Evolutionary conservation across 1,140 invertebrate species (phyloP).

Genomic region (Pachypeltis micranthus): DNA sequence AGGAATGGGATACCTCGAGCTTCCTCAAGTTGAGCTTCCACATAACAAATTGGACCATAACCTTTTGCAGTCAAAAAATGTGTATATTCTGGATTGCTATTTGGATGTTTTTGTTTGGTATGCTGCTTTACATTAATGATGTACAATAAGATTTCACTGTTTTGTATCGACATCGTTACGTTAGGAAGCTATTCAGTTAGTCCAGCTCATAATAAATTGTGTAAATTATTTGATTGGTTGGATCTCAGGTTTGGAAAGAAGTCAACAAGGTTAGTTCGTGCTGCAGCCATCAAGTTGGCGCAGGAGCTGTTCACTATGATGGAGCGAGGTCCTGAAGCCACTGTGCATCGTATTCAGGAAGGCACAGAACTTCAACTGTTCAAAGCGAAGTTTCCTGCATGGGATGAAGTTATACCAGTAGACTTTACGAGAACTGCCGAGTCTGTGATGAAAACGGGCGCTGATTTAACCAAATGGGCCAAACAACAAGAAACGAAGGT

Average conservation of each 20-base stretch:
- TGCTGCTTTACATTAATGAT: no score
- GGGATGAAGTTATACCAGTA: conserved; percentile 96
- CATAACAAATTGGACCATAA: conserved; percentile 59
- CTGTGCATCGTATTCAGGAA: conserved; percentile 79
- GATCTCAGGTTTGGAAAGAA: conserved; percentile 91
- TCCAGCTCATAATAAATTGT: no score
- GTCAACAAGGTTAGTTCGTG: conserved; percentile 86
- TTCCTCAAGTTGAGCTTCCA: conserved; percentile 86
- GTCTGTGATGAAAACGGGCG: conserved; percentile 90
- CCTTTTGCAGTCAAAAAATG: conserved; percentile 80
- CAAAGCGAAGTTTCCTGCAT: conserved; percentile 92
- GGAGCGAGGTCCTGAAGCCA: conserved; percentile 72
- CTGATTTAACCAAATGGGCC: conserved; percentile 89
- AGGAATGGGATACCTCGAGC: conserved; percentile 96
- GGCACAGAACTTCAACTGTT: conserved; percentile 74
- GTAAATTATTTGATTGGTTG: no score
- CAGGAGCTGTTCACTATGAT: conserved; percentile 92
- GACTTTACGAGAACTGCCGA: conserved; percentile 98
- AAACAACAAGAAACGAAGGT: conserved; percentile 78
- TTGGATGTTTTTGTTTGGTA: conserved; percentile 97
- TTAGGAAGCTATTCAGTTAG: no score
- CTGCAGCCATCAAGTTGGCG: conserved; percentile 89
- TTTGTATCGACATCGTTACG: no score
- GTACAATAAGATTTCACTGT: no score
- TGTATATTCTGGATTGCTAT: conserved; percentile 94